These are phyloP conservation scores for Adelognathus sp. DNA, from an alignment of 2,888 invertebrate species.

Conservation along the genomic window DNA sequence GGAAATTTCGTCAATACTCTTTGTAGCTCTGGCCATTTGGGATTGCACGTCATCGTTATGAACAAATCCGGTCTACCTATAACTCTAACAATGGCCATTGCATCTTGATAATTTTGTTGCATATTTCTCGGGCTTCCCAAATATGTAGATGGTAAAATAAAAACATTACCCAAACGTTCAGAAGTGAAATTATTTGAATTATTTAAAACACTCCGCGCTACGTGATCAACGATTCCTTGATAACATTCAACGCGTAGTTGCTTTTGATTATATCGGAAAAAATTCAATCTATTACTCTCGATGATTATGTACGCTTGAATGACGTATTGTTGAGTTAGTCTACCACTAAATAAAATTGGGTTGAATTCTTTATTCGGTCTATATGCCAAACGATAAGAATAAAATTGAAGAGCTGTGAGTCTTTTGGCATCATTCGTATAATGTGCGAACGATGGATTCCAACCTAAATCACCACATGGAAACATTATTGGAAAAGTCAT, in stretches of 20 bases:
- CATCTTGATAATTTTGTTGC: neutral
- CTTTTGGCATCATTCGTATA: neutral
- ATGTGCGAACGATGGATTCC: neutral
- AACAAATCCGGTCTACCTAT: slow-evolving; percentile 33
- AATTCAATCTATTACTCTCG: too few relatives aligned
- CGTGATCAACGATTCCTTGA: neutral
- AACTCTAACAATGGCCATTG: neutral
- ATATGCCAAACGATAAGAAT: slow-evolving; percentile 7
- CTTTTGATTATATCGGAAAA: slow-evolving; percentile 17
- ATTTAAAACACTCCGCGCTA: neutral
- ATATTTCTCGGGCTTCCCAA: neutral
- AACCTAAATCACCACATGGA: slow-evolving; percentile 24
- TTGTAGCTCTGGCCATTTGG: slow-evolving; percentile 45
- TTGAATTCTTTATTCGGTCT: neutral
- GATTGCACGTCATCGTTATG: too few relatives aligned
- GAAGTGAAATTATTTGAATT: neutral
- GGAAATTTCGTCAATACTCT: slow-evolving; percentile 26
- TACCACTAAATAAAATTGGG: slow-evolving; percentile 7
- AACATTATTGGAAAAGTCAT: slow-evolving; percentile 38
- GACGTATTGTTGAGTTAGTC: too few relatives aligned
- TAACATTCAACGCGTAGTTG: slow-evolving; percentile 1
- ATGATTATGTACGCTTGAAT: too few relatives aligned
- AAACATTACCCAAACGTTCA: neutral
- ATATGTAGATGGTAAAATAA: neutral
- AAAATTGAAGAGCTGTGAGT: slow-evolving; percentile 17